Percentiles rank a stretch among this genome's conserved stretches.
These are phyloP conservation scores for Standfussiana lucernea DNA, from an alignment of 2,888 invertebrate species.

Conservation along the genomic window DNA sequence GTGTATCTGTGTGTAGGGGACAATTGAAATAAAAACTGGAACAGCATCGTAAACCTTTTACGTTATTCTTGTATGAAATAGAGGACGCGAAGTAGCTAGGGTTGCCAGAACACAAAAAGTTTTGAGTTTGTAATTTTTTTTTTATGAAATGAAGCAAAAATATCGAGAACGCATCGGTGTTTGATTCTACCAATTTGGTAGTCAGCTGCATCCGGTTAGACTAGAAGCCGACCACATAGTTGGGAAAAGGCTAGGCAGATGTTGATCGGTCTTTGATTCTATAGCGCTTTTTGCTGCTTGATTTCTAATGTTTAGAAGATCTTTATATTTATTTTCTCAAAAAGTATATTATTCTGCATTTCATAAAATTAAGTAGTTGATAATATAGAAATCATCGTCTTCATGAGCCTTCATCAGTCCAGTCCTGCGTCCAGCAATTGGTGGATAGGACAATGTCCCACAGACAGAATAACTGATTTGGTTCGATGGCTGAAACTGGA, in stretches of 20 bases:
- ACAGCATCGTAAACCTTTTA: slow-evolving; percentile 49
- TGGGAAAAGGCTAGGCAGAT: neutral
- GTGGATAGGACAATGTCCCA: neutral
- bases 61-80: slow-evolving; percentile 20
- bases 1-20: slow-evolving; percentile 10
- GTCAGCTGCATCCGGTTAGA: neutral
- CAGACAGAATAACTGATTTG: neutral
- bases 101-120: slow-evolving; percentile 3
- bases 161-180: neutral
- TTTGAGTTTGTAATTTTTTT: neutral
- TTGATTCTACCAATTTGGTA: neutral
- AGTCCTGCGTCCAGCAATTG: too few species aligned
- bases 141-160: neutral
- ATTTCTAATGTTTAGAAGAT: neutral
- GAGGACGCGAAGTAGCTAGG: slow-evolving; percentile 8
- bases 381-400: neutral
- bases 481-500: neutral
- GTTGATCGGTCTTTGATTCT: neutral
- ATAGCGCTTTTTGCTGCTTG: neutral
- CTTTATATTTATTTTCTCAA: neutral
- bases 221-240: neutral
- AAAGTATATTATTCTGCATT: neutral
- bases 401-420: neutral
- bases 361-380: neutral
- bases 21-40: slow-evolving; percentile 57